Percentiles rank a stretch among this genome's conserved stretches.
phyloP scores from a whole-genome alignment of 2,113 vertebrate genomes.

The Tachysurus fulvidraco region DNA sequence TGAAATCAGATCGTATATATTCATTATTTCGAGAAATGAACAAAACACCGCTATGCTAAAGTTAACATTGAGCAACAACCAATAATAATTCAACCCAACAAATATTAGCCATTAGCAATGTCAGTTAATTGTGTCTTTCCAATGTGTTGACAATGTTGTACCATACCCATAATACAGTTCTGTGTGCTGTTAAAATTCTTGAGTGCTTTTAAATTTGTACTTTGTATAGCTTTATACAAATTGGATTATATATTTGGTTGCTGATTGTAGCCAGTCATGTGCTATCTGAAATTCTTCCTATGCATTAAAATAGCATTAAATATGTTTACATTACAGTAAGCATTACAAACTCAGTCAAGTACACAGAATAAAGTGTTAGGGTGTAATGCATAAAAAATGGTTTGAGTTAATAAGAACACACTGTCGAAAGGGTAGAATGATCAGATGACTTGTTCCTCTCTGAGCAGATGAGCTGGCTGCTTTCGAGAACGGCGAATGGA shows the following conservation, averaged over 20 bases:
- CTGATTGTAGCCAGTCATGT: background rate
- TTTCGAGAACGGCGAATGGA: constrained; percentile 76
- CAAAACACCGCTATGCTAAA: background rate
- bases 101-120: background rate
- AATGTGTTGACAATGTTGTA: background rate
- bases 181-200: no score
- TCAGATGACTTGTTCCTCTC: background rate
- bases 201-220: no score
- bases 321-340: background rate
- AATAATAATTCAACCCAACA: background rate
- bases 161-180: no score
- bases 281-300: background rate
- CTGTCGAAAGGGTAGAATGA: background rate
- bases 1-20: background rate
- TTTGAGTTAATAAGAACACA: background rate
- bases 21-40: background rate
- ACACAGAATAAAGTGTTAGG: background rate
- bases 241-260: background rate
- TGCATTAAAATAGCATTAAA: background rate
- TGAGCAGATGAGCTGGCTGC: constrained; percentile 73
- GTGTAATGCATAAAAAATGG: background rate
- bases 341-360: background rate
- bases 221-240: no score
- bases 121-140: background rate
- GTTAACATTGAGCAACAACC: background rate